Evolutionary conservation across 2,888 invertebrate genomes (phyloP), one percentile per base, ranked within the genome.

Genomic region (Eupithecia vulgata): DNA sequence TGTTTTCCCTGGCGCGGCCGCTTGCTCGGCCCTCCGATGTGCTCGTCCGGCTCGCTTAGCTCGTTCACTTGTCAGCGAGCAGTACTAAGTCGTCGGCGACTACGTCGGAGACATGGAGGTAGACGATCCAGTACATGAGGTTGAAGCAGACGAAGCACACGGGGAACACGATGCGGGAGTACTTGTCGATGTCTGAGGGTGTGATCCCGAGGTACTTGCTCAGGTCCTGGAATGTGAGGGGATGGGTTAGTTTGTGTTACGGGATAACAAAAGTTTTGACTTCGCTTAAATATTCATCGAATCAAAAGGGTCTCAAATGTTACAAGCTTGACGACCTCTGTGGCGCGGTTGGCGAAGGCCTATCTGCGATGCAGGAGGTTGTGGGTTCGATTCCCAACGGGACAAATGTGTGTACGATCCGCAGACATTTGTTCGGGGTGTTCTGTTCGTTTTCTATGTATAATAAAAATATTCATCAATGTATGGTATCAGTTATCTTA

Each of bases 71-170:
- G 82, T 89, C 90, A 95, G 96, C 93, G 95, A 97, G 95, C 84
- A 97, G 95, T 88, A 98, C 97, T 88, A 98, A 95, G 94, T 98
- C 98, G 92, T 98, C 98, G 88, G 97, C 97, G 81, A 98, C 97
- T 85, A 98, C 97, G 95, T 98, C 98, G 90, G 97, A 97, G 93
- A 98, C 98, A 95, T 98, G 98, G 88, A 98, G 95, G 92, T 98
- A 98, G 88, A 98, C 98, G 94, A 98, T 98, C 98, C 98, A 98
- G 95, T 98, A 98, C 98, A 98, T 98, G 84, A 98, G 96, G 95
- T 99, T 99, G 96, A 99, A 99, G 94, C 98, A 97, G 83, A 99
- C 97, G 95, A 99, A 99, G 95, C 98, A 97, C 89, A 98, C 97
- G 76, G 99, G 99, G 94, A 99, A 99, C 89, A 98, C 97, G 93